Evolutionary conservation across 2,797 vertebrate species (phyloP).

Genomic region (Microcaecilia unicolor): DNA sequence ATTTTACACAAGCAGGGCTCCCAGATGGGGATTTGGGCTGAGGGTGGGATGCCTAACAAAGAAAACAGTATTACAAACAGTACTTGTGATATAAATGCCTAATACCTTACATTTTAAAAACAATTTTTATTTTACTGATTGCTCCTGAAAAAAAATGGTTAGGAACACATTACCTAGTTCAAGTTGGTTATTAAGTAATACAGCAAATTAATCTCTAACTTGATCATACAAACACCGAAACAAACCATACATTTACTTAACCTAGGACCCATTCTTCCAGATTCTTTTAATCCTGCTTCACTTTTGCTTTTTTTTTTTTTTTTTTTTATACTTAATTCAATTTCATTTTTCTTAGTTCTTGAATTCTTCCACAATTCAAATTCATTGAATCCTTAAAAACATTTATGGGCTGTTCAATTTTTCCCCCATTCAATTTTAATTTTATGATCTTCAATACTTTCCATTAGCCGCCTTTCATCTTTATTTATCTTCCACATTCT

Average conservation of each 20-base stretch:
- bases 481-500: slow-evolving; percentile 96
- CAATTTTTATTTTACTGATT: slow-evolving; percentile 69
- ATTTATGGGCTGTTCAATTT: slow-evolving; percentile 85
- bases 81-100: slow-evolving; percentile 63
- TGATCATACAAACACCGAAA: slow-evolving; percentile 87
- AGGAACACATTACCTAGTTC: slow-evolving; percentile 68
- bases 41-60: slow-evolving; percentile 87
- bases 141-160: slow-evolving; percentile 81
- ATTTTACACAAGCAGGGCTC: slow-evolving; percentile 81
- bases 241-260: slow-evolving; percentile 97
- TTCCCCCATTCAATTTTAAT: slow-evolving; percentile 89
- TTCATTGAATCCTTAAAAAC: slow-evolving; percentile 90
- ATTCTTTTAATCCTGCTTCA: slow-evolving; percentile 96
- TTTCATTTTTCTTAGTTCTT: slow-evolving; percentile 95
- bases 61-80: slow-evolving; percentile 68
- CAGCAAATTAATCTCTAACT: slow-evolving; percentile 84
- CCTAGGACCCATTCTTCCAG: slow-evolving; percentile 97
- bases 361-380: slow-evolving; percentile 92
- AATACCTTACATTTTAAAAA: too few species aligned
- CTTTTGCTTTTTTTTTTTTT: slow-evolving; percentile 94
- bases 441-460: slow-evolving; percentile 95
- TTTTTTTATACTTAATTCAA: slow-evolving; percentile 94
- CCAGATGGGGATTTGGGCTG: slow-evolving; percentile 83
- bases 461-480: slow-evolving; percentile 98
- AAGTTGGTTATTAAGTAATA: slow-evolving; percentile 71